These are phyloP conservation scores for Flexamia atlantica DNA, from an alignment of 2,888 invertebrate species.

Conservation along the genomic window DNA sequence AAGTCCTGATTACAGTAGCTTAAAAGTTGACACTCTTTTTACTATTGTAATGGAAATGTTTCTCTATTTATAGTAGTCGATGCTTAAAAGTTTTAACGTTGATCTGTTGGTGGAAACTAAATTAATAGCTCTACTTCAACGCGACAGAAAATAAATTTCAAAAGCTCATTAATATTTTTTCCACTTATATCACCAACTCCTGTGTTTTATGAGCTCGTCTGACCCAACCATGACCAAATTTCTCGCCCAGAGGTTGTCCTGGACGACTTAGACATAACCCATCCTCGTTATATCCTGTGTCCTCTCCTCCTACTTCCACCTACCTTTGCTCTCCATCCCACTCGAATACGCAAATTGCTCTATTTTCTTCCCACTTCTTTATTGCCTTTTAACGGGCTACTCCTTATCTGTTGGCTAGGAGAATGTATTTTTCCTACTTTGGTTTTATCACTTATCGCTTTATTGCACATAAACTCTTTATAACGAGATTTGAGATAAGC, in stretches of 20 bases:
- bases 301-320: background rate
- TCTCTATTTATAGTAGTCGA: too few species aligned
- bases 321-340: background rate
- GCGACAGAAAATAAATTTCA: too few species aligned
- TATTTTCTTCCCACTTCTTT: slow-evolving; percentile 30
- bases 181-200: too few species aligned
- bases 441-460: background rate
- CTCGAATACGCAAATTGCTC: background rate
- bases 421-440: background rate
- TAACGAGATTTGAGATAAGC: background rate
- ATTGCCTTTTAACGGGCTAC: background rate
- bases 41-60: too few species aligned
- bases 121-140: too few species aligned
- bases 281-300: too few species aligned
- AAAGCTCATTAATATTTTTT: too few species aligned
- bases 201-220: background rate
- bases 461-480: background rate
- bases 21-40: too few species aligned
- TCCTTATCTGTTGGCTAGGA: background rate
- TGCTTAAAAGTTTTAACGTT: too few species aligned
- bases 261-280: too few species aligned
- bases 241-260: background rate
- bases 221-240: background rate
- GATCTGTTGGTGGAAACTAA: too few species aligned
- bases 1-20: too few species aligned